Evolutionary conservation across 2,113 vertebrate genomes (phyloP).

Genomic region (Oreochromis spilurus): DNA sequence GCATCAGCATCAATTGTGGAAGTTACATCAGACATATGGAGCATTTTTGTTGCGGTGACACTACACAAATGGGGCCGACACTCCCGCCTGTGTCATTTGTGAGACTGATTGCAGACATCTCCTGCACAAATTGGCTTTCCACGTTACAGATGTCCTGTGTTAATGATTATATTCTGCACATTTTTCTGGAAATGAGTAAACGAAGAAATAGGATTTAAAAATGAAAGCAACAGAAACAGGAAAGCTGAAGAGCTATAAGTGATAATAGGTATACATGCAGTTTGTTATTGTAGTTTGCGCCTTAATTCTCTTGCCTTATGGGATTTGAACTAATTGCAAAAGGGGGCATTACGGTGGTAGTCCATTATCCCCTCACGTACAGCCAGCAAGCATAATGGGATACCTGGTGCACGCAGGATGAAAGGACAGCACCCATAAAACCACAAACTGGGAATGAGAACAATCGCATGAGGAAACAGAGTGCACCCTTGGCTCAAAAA

Average conservation of each 20-base stretch:
- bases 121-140: background rate
- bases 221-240: background rate
- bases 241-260: background rate
- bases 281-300: background rate
- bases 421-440: constrained; percentile 35
- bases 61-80: background rate
- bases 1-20: background rate
- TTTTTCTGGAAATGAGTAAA: constrained; percentile 10
- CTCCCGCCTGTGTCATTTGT: background rate
- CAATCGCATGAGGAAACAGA: constrained; percentile 10
- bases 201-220: background rate
- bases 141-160: background rate
- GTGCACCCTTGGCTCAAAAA: constrained; percentile 9
- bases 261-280: background rate
- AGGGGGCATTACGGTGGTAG: constrained; percentile 7
- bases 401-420: constrained; percentile 7
- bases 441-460: constrained; percentile 16
- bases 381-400: constrained; percentile 29
- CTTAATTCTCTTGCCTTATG: constrained; percentile 5
- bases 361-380: constrained; percentile 35
- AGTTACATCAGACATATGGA: background rate
- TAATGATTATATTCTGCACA: background rate
- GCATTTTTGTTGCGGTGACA: background rate
- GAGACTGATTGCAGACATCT: background rate
- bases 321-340: constrained; percentile 40